Base-by-base conservation (phyloP, 2,113 vertebrate genomes). In the Pseudorhombus dupliciocellatus region DNA sequence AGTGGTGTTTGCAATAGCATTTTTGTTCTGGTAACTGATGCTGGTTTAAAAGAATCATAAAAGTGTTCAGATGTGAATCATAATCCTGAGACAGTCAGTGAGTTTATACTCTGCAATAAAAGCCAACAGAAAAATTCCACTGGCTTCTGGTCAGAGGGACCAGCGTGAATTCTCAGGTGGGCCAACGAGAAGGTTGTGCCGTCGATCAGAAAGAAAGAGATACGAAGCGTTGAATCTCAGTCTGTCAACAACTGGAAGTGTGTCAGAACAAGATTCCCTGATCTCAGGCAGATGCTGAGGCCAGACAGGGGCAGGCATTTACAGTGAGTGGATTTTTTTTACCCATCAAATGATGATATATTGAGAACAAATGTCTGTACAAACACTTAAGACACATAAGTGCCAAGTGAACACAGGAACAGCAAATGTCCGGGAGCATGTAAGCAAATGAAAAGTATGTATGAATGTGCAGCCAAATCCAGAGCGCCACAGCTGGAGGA, bases 381-480 rank as follows among this genome's bases (percentile, higher is more conserved):
- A 81, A 62, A 21, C 24, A 67, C 53, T 69, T 53, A 11, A 11
- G 20, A 64, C 2, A 8, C 22, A 18, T 1, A 60, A 77, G 31
- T 54, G 16, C 28, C 11, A 48, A 26, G 22, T 62, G 77, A 75
- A 79, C 24, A 75, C 11, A 26, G 61, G 58, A 24, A 26, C 42
- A 46, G 18, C 42, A 22, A 6, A 24, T 52, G 66, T 61, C 34
- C 18, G 15, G 73, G 51, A 34, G 52, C 34, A 8, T 75, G 66
- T 86, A 46, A 59, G 22, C 24, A 18, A 46, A 71, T 26, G 75
- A 63, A 3, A 81, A 72, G 69, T 40, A 37, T 66, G 20, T 54
- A 37, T 52, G 57, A 68, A 63, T 24, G 15, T 20, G 40, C 30
- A 55, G 52, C 11, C 52, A 71, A 60, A 56, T 31, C 59, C 15